A percentile compares a stretch with the other conserved stretches of the same genome.
These are phyloP conservation scores for Myiothlypis coronata DNA, from an alignment of 2,797 vertebrate species.

Conservation along the genomic window DNA sequence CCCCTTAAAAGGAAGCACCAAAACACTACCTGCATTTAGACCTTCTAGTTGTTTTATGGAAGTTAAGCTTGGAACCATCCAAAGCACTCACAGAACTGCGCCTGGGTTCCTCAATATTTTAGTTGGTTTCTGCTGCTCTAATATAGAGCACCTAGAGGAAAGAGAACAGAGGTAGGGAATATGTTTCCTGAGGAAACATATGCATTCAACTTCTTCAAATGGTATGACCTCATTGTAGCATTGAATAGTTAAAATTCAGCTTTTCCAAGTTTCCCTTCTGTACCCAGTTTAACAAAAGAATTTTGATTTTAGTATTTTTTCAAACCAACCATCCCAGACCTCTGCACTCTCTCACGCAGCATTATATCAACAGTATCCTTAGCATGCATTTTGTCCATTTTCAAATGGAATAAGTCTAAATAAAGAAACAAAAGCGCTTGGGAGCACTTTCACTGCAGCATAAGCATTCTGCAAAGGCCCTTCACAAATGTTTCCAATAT, in stretches of 20 bases:
- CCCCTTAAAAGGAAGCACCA: background rate
- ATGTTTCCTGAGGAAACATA: background rate
- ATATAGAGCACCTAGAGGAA: background rate
- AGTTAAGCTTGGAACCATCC: background rate
- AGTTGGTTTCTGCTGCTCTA: background rate
- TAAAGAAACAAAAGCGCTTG: slow-evolving; percentile 50
- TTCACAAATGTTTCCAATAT: slow-evolving; percentile 60
- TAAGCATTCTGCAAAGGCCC: slow-evolving; percentile 57
- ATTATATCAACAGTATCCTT: background rate
- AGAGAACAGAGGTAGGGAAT: background rate
- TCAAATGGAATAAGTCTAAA: slow-evolving; percentile 39
- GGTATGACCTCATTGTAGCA: background rate
- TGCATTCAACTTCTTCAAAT: background rate
- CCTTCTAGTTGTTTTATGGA: background rate
- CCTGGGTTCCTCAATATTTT: background rate
- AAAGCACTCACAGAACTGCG: background rate
- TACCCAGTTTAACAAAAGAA: background rate
- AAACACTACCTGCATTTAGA: background rate
- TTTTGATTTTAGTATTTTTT: background rate
- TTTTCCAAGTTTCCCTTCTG: background rate
- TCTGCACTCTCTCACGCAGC: background rate
- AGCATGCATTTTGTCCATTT: slow-evolving; percentile 34
- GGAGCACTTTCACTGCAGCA: slow-evolving; percentile 51
- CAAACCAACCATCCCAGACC: background rate
- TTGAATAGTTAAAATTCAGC: background rate